Base-by-base conservation (phyloP, 1,140 invertebrate species). In the Pseudomyrmex concolor region DNA sequence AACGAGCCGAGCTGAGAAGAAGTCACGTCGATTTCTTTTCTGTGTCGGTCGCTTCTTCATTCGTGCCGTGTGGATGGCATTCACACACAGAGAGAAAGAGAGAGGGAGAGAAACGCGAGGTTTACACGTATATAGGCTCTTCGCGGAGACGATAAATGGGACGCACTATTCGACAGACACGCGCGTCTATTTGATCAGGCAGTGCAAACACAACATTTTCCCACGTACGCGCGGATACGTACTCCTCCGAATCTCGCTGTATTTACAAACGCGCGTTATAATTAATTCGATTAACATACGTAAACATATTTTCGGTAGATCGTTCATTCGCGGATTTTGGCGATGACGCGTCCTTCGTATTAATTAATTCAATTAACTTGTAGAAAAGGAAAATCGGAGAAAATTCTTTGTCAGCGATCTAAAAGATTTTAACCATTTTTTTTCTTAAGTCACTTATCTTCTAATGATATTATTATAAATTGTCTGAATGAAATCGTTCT, bases 161-260 rank as follows among this genome's bases (percentile, higher is more conserved):
- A 45, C 15, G 48, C 22, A 54, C 57, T 64, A 62, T 64, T 57
- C 73, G 51, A 54, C 60, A 85, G 77, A 84, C 73, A 83, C 83
- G 64, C 60, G 85, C 84, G 85, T 67, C 64, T 89, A 85, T 92
- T 92, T 92, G 91, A 91, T 91, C 91, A 91, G 90, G 76, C 62
- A 85, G 63, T 84, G 87, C 87, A 90, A 91, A 91, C 89, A 87
- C 85, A 87, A 90, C 91, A 91, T 92, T 92, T 92, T 92, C 91
- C 90, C 91, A 91, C 90, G 89, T 86, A 84, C 83, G 34, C 34
- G 34, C 34, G 84, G 70, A 90, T 89, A 84, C 78, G 63, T 84
- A 76, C 71, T 64, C 57, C 76, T 62, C 34, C 66, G 66, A 84
- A 89, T 54, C 45, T 12, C 22, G 19, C 51, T 59, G 55, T 55